phyloP scores from a whole-genome alignment of 2,888 invertebrate genomes.

The Steinernema carpocapsae region DNA sequence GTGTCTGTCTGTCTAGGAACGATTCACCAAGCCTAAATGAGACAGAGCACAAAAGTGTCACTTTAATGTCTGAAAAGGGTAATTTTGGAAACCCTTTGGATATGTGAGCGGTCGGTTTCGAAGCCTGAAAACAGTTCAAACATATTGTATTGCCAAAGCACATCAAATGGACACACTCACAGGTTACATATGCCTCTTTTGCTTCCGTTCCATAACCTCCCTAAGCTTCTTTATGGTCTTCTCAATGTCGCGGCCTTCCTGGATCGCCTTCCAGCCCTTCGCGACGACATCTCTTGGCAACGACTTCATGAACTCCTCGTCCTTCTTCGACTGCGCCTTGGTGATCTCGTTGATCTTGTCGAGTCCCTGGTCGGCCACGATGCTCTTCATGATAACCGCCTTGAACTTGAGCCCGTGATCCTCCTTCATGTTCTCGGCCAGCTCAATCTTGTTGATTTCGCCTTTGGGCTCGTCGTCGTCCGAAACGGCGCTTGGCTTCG shows the following conservation, averaged over 20 bases:
- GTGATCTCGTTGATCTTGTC: slow-evolving; percentile 10
- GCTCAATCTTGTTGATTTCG: slow-evolving; percentile 51
- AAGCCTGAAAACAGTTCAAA: too few relatives aligned
- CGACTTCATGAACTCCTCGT: background rate
- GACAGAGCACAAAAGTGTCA: too few relatives aligned
- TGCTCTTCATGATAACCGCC: slow-evolving; percentile 43
- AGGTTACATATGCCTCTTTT: too few relatives aligned
- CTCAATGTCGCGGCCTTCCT: background rate
- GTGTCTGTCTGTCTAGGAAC: too few relatives aligned
- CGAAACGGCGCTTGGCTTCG: slow-evolving; percentile 42
- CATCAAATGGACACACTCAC: too few relatives aligned
- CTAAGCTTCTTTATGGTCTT: slow-evolving; percentile 4
- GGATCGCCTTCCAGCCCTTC: slow-evolving; percentile 10
- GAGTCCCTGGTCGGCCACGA: slow-evolving; percentile 49
- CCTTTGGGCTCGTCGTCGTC: slow-evolving; percentile 51
- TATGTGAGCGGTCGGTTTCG: too few relatives aligned
- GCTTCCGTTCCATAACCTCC: slow-evolving; percentile 38
- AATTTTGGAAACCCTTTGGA: too few relatives aligned
- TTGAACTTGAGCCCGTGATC: slow-evolving; percentile 66
- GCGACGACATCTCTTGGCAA: background rate
- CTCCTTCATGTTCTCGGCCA: slow-evolving; percentile 65
- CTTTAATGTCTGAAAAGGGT: too few relatives aligned
- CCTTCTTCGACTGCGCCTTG: slow-evolving; percentile 2
- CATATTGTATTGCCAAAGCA: too few relatives aligned
- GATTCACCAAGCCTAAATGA: too few relatives aligned